phyloP scores from a whole-genome alignment of 2,797 vertebrate genomes.

The Cirrhinus mrigala region DNA sequence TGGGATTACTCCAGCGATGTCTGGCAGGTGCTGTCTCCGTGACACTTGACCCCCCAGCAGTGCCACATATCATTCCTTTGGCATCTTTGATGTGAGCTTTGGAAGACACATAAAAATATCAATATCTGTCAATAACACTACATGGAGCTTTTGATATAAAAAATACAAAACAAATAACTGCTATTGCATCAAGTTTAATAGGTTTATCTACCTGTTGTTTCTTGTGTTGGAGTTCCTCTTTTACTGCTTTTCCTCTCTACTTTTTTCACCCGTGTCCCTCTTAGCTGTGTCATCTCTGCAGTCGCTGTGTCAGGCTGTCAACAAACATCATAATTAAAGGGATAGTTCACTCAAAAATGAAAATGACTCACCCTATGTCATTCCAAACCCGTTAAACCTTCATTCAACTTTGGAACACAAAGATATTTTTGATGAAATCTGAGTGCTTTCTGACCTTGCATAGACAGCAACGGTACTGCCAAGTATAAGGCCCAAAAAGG shows the following conservation, averaged over 20 bases:
- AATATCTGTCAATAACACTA: neutral
- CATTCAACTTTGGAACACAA: too few species aligned
- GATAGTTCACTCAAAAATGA: too few species aligned
- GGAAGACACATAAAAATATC: neutral
- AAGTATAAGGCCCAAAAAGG: too few species aligned
- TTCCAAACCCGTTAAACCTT: too few species aligned
- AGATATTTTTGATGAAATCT: too few species aligned
- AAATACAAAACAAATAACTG: neutral
- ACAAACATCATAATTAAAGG: constrained; percentile 12
- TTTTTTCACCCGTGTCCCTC: constrained; percentile 80
- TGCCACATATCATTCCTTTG: constrained; percentile 64
- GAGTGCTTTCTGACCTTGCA: too few species aligned
- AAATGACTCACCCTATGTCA: too few species aligned
- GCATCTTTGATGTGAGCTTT: constrained; percentile 64
- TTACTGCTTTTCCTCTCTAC: constrained; percentile 79
- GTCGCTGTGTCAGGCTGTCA: constrained; percentile 74
- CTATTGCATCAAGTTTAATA: neutral
- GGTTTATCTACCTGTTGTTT: constrained; percentile 14
- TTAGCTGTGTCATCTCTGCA: constrained; percentile 69
- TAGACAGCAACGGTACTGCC: too few species aligned
- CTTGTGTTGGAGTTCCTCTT: constrained; percentile 24
- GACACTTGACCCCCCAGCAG: constrained; percentile 69
- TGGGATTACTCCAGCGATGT: constrained; percentile 80
- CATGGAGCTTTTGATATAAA: neutral
- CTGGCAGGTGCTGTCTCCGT: constrained; percentile 69